A percentile compares a stretch with the other conserved stretches of the same genome.
These are phyloP conservation scores for Bufo gargarizans DNA, from an alignment of 2,113 vertebrate genomes.

Conservation along the genomic window DNA sequence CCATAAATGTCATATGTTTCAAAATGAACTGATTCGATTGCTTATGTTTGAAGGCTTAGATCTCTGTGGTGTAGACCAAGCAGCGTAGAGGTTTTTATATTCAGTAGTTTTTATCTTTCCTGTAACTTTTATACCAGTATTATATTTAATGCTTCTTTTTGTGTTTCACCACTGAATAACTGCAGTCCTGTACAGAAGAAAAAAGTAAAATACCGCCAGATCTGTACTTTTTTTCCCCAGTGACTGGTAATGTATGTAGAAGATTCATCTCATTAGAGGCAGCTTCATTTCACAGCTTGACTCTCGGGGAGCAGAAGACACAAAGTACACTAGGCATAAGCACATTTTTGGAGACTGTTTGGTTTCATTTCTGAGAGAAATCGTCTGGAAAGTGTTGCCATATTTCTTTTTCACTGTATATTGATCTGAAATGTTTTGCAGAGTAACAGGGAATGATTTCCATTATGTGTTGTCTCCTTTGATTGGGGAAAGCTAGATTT, in stretches of 20 bases:
- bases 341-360: neutral
- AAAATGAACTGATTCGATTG: too few relatives aligned
- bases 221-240: neutral
- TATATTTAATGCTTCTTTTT: neutral
- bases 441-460: neutral
- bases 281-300: slow-evolving; percentile 2
- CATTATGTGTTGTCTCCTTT: neutral
- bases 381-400: neutral
- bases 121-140: too few relatives aligned
- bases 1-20: too few relatives aligned
- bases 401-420: neutral
- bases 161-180: neutral
- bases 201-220: neutral
- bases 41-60: too few relatives aligned
- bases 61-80: too few relatives aligned
- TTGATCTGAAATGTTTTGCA: neutral
- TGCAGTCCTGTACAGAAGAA: neutral
- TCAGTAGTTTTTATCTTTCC: neutral
- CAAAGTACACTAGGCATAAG: neutral
- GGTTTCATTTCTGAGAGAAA: slow-evolving; percentile 4
- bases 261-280: neutral
- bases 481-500: neutral
- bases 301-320: neutral
- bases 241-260: neutral
- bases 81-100: neutral